These are phyloP conservation scores for Psittacara wagleri DNA, from an alignment of 2,113 vertebrate genomes.

Conservation along the genomic window DNA sequence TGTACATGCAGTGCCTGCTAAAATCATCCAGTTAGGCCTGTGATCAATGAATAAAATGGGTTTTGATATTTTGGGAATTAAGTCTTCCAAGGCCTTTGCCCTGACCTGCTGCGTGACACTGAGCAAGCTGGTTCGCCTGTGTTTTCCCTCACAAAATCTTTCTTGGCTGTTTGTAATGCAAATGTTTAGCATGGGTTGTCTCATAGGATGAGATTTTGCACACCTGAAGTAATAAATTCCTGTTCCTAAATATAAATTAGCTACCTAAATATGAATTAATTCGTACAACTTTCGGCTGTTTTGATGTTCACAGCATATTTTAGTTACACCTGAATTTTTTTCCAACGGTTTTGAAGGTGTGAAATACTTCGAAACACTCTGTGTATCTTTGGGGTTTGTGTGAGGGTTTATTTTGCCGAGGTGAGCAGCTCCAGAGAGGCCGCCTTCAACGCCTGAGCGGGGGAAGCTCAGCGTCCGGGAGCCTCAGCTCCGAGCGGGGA, in stretches of 20 bases:
- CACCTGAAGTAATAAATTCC: not conserved
- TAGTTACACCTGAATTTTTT: not conserved
- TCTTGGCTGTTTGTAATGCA: not conserved
- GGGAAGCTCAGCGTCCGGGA: too few species aligned
- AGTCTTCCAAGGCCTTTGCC: not conserved
- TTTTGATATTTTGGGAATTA: not conserved
- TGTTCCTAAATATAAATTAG: not conserved
- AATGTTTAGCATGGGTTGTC: not conserved
- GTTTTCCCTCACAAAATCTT: not conserved
- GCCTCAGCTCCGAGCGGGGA: too few species aligned
- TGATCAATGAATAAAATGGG: not conserved
- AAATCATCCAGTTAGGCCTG: not conserved
- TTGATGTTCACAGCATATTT: not conserved
- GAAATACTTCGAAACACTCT: not conserved
- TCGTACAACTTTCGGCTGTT: not conserved
- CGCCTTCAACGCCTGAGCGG: too few species aligned
- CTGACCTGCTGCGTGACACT: not conserved
- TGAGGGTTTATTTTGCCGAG: not conserved
- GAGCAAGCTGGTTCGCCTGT: not conserved
- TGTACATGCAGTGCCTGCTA: not conserved
- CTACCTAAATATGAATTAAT: not conserved
- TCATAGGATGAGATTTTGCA: not conserved
- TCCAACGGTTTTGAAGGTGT: not conserved
- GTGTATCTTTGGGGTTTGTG: not conserved
- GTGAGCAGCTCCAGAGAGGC: too few species aligned